These are phyloP conservation scores for Altica lythri DNA, from an alignment of 2,888 invertebrate genomes.

Conservation along the genomic window DNA sequence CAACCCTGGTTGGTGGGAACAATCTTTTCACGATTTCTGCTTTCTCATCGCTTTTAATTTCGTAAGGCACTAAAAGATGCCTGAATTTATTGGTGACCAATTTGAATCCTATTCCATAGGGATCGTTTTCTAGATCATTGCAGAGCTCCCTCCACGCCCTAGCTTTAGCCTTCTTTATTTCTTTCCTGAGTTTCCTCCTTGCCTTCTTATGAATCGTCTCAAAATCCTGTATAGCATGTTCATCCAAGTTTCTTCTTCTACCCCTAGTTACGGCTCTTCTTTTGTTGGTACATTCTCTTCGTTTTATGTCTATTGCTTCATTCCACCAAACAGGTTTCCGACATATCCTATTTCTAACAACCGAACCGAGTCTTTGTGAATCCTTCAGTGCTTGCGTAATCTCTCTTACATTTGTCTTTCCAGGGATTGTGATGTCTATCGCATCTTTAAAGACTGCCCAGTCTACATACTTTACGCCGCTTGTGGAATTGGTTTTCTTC, in stretches of 20 bases:
- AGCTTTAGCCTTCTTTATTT: neutral
- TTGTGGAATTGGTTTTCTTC: no score
- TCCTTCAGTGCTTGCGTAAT: neutral
- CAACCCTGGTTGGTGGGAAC: neutral
- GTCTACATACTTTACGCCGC: neutral
- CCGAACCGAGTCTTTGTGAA: neutral
- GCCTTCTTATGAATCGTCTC: neutral
- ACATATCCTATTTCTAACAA: neutral
- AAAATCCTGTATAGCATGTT: neutral
- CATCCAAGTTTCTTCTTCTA: neutral
- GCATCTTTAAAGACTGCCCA: neutral
- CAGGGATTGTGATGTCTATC: neutral
- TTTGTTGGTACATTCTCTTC: neutral
- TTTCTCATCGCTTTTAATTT: neutral
- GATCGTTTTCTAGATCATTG: conserved; percentile 2
- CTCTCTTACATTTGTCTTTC: neutral
- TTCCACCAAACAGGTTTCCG: neutral
- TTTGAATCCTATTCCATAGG: neutral
- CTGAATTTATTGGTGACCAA: neutral
- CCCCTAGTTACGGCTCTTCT: no score
- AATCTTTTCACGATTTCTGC: neutral
- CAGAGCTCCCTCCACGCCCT: neutral
- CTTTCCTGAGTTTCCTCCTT: neutral
- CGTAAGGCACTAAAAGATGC: conserved; percentile 7
- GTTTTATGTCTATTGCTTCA: neutral